A percentile compares a stretch with the other conserved stretches of the same genome.
Evolutionary conservation across 2,888 invertebrate species (phyloP).

Genomic region (Pterobdella sp.): DNA sequence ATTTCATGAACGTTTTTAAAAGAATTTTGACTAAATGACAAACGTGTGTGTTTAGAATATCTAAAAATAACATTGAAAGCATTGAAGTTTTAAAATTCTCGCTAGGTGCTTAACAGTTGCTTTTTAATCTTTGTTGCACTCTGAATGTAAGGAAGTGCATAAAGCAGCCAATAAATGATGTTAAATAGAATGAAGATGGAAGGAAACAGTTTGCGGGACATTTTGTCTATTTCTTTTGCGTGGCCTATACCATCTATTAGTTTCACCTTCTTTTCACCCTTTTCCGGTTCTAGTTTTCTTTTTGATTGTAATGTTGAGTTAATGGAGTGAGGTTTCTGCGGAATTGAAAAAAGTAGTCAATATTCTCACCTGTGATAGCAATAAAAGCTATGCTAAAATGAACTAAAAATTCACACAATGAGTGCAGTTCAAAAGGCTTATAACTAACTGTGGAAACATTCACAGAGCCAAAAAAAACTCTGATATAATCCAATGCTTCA

Average conservation of each 20-base stretch:
- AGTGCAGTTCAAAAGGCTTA: too few relatives aligned
- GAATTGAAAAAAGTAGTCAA: background rate
- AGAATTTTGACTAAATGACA: background rate
- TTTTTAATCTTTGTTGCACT: conserved; percentile 25
- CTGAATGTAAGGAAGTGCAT: conserved; percentile 36
- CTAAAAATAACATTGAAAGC: too few relatives aligned
- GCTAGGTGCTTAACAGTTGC: background rate
- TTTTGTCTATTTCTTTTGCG: conserved; percentile 38
- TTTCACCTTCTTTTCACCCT: background rate
- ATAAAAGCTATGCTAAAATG: too few relatives aligned
- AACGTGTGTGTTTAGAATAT: too few relatives aligned
- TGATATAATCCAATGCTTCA: too few relatives aligned
- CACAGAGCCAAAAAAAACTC: too few relatives aligned
- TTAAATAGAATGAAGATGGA: conserved; percentile 38
- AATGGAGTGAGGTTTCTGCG: background rate
- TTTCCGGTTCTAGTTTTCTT: background rate
- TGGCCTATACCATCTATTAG: conserved; percentile 23
- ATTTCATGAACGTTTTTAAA: background rate
- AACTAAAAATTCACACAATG: too few relatives aligned
- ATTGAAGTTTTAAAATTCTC: background rate
- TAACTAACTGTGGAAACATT: too few relatives aligned
- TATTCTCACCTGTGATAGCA: too few relatives aligned
- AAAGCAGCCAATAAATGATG: conserved; percentile 37
- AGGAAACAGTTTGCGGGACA: conserved; percentile 39
- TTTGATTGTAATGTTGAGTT: background rate